Percentiles rank a stretch among this genome's conserved stretches.
phyloP scores from a whole-genome alignment of 2,888 invertebrate species.

The Lomographa bimaculata region DNA sequence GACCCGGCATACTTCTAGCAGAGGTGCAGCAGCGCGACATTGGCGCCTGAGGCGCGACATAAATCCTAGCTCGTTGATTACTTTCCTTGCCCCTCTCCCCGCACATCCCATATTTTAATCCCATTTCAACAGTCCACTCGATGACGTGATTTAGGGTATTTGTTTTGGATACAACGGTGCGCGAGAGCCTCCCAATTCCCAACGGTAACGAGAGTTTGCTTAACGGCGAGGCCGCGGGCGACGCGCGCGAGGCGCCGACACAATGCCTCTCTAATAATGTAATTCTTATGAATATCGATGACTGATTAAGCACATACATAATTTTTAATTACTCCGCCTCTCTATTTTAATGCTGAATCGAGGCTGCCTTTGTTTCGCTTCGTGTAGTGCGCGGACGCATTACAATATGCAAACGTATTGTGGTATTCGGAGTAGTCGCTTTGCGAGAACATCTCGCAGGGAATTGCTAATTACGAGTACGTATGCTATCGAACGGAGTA shows the following conservation, averaged over 20 bases:
- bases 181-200: constrained; percentile 63
- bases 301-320: constrained; percentile 45
- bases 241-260: constrained; percentile 33
- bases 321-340: constrained; percentile 39
- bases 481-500: too few species aligned
- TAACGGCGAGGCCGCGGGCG: constrained; percentile 51
- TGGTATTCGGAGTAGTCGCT: constrained; percentile 6
- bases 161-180: constrained; percentile 62
- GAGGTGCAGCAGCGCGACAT: background rate
- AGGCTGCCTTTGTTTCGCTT: constrained; percentile 5
- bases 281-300: constrained; percentile 44
- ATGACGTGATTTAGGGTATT: constrained; percentile 71
- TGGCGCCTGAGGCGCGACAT: constrained; percentile 37
- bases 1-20: too few species aligned
- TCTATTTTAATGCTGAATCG: background rate
- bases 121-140: constrained; percentile 40
- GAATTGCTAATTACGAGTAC: constrained; percentile 23
- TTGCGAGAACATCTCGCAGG: constrained; percentile 10
- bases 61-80: constrained; percentile 72
- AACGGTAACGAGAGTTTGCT: constrained; percentile 55
- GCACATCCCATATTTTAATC: constrained; percentile 49
- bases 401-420: constrained; percentile 24
- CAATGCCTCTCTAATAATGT: constrained; percentile 46
- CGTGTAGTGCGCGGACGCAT: background rate
- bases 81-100: constrained; percentile 48